Percentiles rank a stretch among this genome's conserved stretches.
These are phyloP conservation scores for Aptenodytes patagonicus DNA, from an alignment of 2,113 vertebrate species.

Conservation along the genomic window DNA sequence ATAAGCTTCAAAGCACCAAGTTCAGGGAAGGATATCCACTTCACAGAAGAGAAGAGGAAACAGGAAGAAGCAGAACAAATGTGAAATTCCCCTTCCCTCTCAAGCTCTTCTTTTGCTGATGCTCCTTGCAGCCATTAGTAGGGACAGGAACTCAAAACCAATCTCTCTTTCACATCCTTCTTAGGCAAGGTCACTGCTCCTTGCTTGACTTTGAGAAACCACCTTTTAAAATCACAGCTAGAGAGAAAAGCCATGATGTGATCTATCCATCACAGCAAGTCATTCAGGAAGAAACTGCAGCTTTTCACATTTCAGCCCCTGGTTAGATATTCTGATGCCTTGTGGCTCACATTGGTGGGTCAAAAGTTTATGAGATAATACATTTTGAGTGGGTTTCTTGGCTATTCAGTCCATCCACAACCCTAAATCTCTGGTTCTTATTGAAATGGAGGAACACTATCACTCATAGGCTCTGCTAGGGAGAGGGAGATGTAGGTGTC, in stretches of 20 bases:
- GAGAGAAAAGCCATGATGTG: not conserved
- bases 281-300: not conserved
- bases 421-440: not conserved
- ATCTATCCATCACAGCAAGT: not conserved
- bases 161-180: not conserved
- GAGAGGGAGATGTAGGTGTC: not conserved
- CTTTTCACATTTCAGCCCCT: not conserved
- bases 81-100: not conserved
- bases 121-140: not conserved
- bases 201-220: not conserved
- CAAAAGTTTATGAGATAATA: not conserved
- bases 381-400: not conserved
- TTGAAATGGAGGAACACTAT: not conserved
- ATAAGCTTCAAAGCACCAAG: not conserved
- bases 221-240: not conserved
- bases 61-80: not conserved
- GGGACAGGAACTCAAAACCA: not conserved
- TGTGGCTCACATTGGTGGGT: not conserved
- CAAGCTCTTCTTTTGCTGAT: not conserved
- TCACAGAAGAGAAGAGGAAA: not conserved
- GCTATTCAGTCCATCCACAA: not conserved
- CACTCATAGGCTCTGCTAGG: not conserved
- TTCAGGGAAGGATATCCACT: conserved; percentile 4
- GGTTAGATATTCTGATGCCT: not conserved
- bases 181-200: not conserved